These are phyloP conservation scores for Heteractis magnifica DNA, from an alignment of 92 coral and sea anemone genomes.

Conservation along the genomic window DNA sequence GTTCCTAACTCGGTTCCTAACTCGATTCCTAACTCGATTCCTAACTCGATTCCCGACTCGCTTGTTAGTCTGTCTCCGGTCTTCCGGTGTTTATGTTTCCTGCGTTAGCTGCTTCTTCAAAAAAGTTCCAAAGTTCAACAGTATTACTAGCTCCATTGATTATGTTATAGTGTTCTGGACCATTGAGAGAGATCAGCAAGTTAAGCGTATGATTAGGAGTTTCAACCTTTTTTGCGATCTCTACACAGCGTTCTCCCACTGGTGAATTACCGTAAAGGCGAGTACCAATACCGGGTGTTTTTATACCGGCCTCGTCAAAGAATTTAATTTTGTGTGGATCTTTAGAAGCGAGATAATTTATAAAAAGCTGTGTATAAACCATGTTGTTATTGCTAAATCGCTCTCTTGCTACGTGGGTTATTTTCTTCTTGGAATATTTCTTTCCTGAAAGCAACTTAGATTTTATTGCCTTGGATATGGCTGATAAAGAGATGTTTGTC, in stretches of 20 bases:
- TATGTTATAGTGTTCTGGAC: constrained; percentile 35
- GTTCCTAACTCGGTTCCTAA: too few species aligned
- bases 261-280: constrained; percentile 43
- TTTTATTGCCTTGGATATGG: constrained; percentile 41
- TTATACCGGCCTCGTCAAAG: constrained; percentile 54
- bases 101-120: constrained; percentile 27
- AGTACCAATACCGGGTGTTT: constrained; percentile 42
- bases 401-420: constrained; percentile 42
- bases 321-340: constrained; percentile 43
- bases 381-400: constrained; percentile 34
- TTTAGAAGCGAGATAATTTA: constrained; percentile 42
- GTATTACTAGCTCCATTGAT: constrained; percentile 40
- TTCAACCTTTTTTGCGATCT: constrained; percentile 30
- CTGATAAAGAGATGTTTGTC: constrained; percentile 35
- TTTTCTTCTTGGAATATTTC: constrained; percentile 35
- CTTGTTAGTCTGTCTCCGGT: too few species aligned
- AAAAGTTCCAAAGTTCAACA: constrained; percentile 33
- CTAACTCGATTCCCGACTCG: too few species aligned
- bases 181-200: constrained; percentile 29
- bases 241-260: constrained; percentile 48
- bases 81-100: not conserved
- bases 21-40: too few species aligned
- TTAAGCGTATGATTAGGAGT: constrained; percentile 41
- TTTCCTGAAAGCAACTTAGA: constrained; percentile 46
- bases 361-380: constrained; percentile 56